Evolutionary conservation across 2,113 vertebrate genomes (phyloP), one percentile per base, ranked within the genome.

Genomic region (Mustela nigripes): DNA sequence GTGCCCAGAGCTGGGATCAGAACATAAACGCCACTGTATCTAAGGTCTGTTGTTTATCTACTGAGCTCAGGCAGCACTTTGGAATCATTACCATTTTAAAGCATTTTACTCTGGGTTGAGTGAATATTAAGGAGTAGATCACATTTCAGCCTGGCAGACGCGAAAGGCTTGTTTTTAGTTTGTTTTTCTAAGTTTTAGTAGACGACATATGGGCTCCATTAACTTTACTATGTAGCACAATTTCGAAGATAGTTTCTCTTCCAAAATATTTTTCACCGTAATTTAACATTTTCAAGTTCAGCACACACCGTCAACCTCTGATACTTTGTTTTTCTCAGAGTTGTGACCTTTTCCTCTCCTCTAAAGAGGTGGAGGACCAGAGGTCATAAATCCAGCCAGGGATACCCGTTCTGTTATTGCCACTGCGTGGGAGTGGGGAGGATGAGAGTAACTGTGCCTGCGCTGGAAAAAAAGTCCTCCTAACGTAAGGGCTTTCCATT

Each of bases 151-250:
- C 97, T 98, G 98, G 98, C 97, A 97, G 97, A 95, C 96, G 94
- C 24, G 67, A 97, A 99, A 98, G 98, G 96, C 97, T 91, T 98
- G 97, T 98, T 98, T 98, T 98, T 85, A 95, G 98, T 98, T 98
- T 98, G 97, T 98, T 98, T 98, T 97, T 97, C 97, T 94, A 98
- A 98, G 98, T 98, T 98, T 98, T 97, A 97, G 96, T 92, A 92
- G 97, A 85, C 89, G 97, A 98, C 98, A 99, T 98, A 98, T 99
- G 98, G 99, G 95, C 96, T 97, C 95, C 96, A 98, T 99, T 99
- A 99, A 95, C 95, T 94, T 96, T 98, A 98, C 97, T 65, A 5
- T 96, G 98, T 89, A 98, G 98, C 94, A 96, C 98, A 97, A 97
- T 96, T 98, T 98, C 89, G 93, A 97, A 98, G 98, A 97, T 95